phyloP scores from a whole-genome alignment of 2,113 vertebrate species.

The Solea senegalensis region DNA sequence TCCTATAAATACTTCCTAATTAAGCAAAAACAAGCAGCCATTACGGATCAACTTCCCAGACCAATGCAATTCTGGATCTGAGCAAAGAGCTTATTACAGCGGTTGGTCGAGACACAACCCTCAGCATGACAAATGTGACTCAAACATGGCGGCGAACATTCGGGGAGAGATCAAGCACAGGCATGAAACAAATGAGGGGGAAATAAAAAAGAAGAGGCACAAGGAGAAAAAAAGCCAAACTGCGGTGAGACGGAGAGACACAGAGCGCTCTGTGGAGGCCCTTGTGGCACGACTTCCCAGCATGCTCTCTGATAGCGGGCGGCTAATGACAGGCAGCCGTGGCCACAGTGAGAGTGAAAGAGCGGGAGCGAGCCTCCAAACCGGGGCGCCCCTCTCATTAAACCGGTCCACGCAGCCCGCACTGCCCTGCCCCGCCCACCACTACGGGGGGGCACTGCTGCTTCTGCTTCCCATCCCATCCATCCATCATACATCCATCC shows the following conservation, averaged over 20 bases:
- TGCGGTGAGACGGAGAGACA: slow-evolving; percentile 69
- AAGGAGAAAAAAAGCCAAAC: slow-evolving; percentile 34
- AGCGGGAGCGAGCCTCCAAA: slow-evolving; percentile 60
- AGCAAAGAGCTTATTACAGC: slow-evolving; percentile 53
- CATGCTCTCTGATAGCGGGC: slow-evolving; percentile 76
- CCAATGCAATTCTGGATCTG: slow-evolving; percentile 24
- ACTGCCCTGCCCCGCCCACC: slow-evolving; percentile 59
- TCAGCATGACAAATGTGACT: slow-evolving; percentile 44
- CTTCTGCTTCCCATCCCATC: slow-evolving; percentile 22
- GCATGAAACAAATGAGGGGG: slow-evolving; percentile 50
- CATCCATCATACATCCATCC: slow-evolving; percentile 16
- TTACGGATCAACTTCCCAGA: slow-evolving; percentile 44
- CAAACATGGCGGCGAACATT: slow-evolving; percentile 26
- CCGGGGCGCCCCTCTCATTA: slow-evolving; percentile 74
- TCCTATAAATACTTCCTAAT: slow-evolving; percentile 53
- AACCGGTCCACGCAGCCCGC: slow-evolving; percentile 53
- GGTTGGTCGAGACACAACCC: slow-evolving; percentile 32
- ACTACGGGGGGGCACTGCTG: slow-evolving; percentile 22
- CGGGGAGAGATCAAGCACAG: slow-evolving; percentile 28
- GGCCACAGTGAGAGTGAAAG: slow-evolving; percentile 69
- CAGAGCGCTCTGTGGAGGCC: slow-evolving; percentile 45
- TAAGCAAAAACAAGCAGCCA: slow-evolving; percentile 28
- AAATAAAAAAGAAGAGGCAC: slow-evolving; percentile 34
- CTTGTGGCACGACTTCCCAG: slow-evolving; percentile 74
- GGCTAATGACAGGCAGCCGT: slow-evolving; percentile 77